These are phyloP conservation scores for Zootermopsis nevadensis DNA, from an alignment of 2,888 invertebrate species.

Conservation along the genomic window DNA sequence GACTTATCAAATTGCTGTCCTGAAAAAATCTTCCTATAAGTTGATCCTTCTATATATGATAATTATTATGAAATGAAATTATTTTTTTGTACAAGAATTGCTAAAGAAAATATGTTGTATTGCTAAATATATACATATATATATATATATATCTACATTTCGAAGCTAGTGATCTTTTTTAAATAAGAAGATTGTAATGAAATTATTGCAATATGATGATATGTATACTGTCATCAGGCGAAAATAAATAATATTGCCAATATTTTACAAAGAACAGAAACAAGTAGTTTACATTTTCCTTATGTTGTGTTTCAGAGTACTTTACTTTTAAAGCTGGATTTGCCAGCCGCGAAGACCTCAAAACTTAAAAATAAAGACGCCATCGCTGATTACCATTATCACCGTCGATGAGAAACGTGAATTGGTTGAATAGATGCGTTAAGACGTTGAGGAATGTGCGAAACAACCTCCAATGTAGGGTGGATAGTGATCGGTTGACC, in stretches of 20 bases:
- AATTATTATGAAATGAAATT: conserved; percentile 24
- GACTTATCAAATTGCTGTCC: neutral
- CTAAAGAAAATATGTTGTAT: conserved; percentile 20
- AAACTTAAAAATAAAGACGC: too few relatives aligned
- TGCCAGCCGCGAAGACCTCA: too few relatives aligned
- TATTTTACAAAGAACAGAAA: conserved; percentile 23
- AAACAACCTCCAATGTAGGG: too few relatives aligned
- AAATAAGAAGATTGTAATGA: conserved; percentile 10
- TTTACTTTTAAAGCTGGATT: too few relatives aligned
- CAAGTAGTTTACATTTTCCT: too few relatives aligned
- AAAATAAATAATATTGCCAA: conserved; percentile 15
- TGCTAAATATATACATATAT: conserved; percentile 14
- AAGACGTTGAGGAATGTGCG: neutral
- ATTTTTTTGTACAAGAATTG: conserved; percentile 42
- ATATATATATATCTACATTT: conserved; percentile 29
- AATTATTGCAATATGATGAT: conserved; percentile 10
- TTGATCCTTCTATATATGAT: neutral
- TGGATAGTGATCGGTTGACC: neutral
- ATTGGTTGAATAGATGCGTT: neutral
- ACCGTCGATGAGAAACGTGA: neutral
- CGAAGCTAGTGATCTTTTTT: conserved; percentile 16
- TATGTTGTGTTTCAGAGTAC: too few relatives aligned
- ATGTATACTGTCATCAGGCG: conserved; percentile 6
- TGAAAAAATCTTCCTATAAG: neutral
- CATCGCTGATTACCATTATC: neutral